Conservation (phyloP, 2,797 vertebrate species). For the Craterocephalus amniculus region DNA sequence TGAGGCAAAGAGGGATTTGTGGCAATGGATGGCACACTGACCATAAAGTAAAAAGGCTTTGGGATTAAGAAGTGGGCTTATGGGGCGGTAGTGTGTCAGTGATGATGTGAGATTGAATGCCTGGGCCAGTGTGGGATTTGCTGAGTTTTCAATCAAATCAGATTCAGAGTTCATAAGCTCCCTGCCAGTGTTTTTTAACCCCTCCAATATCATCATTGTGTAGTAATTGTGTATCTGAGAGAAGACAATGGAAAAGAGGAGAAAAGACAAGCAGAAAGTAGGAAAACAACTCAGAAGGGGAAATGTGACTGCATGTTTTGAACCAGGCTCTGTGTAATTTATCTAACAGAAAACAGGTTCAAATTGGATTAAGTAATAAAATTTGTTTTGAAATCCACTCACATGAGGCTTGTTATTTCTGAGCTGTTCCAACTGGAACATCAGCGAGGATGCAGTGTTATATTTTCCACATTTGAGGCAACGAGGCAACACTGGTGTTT, state of each 20-base stretch:
- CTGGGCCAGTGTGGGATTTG: slow-evolving; percentile 77
- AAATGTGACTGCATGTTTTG: neutral
- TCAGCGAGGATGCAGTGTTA: neutral
- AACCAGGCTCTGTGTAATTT: neutral
- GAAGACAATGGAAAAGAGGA: slow-evolving; percentile 37
- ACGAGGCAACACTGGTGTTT: neutral
- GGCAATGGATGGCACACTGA: slow-evolving; percentile 66
- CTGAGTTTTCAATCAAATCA: slow-evolving; percentile 81
- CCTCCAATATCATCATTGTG: slow-evolving; percentile 37
- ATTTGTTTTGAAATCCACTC: neutral
- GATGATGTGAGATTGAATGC: slow-evolving; percentile 73
- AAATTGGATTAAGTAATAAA: slow-evolving; percentile 4
- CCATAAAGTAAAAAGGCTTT: slow-evolving; percentile 78
- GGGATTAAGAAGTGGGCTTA: slow-evolving; percentile 85
- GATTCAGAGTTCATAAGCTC: slow-evolving; percentile 74
- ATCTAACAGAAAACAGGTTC: slow-evolving; percentile 12
- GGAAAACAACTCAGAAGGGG: slow-evolving; percentile 24
- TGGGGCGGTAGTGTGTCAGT: slow-evolving; percentile 67
- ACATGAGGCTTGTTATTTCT: neutral
- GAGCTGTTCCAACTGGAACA: neutral
- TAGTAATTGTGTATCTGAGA: slow-evolving; percentile 34
- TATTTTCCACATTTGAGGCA: neutral
- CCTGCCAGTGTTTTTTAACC: slow-evolving; percentile 18
- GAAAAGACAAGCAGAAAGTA: slow-evolving; percentile 30
- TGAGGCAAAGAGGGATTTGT: slow-evolving; percentile 69